A percentile compares a stretch with the other conserved stretches of the same genome.
phyloP scores from a whole-genome alignment of 1,140 invertebrate genomes.

The Drosophila ohnishii region DNA sequence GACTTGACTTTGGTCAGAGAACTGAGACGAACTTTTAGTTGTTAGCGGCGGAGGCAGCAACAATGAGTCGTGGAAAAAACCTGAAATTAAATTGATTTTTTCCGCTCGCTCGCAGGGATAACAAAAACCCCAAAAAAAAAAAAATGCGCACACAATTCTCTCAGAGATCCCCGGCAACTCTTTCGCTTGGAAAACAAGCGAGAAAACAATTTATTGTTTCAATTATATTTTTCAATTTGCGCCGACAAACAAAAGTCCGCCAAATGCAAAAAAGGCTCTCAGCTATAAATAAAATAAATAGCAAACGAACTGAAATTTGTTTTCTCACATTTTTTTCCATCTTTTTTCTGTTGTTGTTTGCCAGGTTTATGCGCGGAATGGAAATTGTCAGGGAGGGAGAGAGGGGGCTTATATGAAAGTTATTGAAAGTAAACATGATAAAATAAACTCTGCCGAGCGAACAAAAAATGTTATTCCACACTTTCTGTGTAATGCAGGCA shows the following conservation, averaged over 20 bases:
- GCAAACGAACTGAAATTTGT: constrained; percentile 55
- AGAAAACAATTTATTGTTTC: constrained; percentile 73
- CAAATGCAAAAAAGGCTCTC: constrained; percentile 68
- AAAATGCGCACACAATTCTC: not conserved
- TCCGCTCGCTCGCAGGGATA: constrained; percentile 4
- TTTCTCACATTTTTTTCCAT: constrained; percentile 7
- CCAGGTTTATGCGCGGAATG: constrained; percentile 61
- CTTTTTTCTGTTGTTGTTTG: constrained; percentile 17
- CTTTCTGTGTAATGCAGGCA: constrained; percentile 54
- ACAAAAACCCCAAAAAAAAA: constrained; percentile 6
- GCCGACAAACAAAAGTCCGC: constrained; percentile 74
- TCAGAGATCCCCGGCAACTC: constrained; percentile 47
- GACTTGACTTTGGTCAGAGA: constrained; percentile 74
- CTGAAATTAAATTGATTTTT: constrained; percentile 55
- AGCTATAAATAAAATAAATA: constrained; percentile 78
- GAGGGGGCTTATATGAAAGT: constrained; percentile 44
- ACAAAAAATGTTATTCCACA: constrained; percentile 58
- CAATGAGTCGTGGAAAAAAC: constrained; percentile 21
- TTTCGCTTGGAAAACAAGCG: constrained; percentile 42
- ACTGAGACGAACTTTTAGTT: constrained; percentile 50
- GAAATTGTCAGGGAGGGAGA: constrained; percentile 25
- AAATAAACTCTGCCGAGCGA: constrained; percentile 49
- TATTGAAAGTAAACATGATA: constrained; percentile 81
- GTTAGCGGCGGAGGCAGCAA: constrained; percentile 4
- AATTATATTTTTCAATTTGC: constrained; percentile 81